Conservation (phyloP, 2,888 invertebrate genomes). For the Oscheius sp. region DNA sequence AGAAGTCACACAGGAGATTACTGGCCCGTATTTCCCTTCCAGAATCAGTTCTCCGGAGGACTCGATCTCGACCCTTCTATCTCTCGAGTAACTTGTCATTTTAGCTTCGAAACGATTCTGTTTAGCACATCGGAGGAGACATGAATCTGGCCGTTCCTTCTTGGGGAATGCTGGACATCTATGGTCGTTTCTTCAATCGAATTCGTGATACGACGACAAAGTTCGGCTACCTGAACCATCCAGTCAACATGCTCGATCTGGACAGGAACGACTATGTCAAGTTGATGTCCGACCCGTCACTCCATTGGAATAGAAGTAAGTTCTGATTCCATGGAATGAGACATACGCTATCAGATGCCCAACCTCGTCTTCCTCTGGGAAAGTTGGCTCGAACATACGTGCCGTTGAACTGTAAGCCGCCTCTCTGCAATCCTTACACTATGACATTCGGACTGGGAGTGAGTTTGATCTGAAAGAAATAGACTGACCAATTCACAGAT, state of each 20-base stretch:
- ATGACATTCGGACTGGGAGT: conserved; percentile 59
- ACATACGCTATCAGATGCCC: conserved; percentile 39
- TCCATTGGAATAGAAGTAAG: conserved; percentile 60
- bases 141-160: conserved; percentile 65
- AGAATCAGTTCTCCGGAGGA: conserved; percentile 64
- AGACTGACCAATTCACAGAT: conserved; percentile 42
- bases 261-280: conserved; percentile 62
- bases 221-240: conserved; percentile 64
- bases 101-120: not conserved
- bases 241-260: conserved; percentile 67
- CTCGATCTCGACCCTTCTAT: conserved; percentile 65
- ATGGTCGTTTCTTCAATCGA: conserved; percentile 61
- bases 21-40: conserved; percentile 66
- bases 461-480: conserved; percentile 26
- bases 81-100: conserved; percentile 50
- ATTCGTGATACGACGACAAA: conserved; percentile 60
- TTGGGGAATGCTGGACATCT: conserved; percentile 66
- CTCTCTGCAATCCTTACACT: conserved; percentile 62
- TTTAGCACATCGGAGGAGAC: conserved; percentile 67
- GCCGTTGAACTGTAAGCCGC: conserved; percentile 60
- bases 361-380: conserved; percentile 60
- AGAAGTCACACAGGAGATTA: conserved; percentile 62
- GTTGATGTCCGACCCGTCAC: conserved; percentile 57
- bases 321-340: not conserved
- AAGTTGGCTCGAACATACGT: conserved; percentile 55